Evolutionary conservation across 2,888 invertebrate species (phyloP).

Genomic region (Neelides folsomi): DNA sequence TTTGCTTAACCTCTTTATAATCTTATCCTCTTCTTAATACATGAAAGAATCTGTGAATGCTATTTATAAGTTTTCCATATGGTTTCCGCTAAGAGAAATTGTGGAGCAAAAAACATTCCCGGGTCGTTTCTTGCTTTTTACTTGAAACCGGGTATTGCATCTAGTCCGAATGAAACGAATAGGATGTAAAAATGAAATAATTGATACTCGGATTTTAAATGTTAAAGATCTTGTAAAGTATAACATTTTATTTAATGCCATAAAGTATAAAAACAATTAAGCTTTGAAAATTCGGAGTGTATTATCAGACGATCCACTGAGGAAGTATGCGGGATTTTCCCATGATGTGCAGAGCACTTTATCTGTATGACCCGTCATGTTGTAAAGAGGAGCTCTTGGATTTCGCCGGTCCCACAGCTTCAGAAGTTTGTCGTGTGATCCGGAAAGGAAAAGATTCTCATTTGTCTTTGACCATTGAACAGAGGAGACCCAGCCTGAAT

Average conservation of each 20-base stretch:
- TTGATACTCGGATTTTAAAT: too few species aligned
- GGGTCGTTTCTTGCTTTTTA: too few species aligned
- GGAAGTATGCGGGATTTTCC: constrained; percentile 69
- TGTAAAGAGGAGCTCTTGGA: constrained; percentile 79
- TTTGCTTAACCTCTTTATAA: too few species aligned
- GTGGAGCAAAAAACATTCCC: too few species aligned
- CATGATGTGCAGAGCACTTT: constrained; percentile 88
- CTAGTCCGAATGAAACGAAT: too few species aligned
- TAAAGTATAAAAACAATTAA: constrained; percentile 34
- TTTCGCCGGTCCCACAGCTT: constrained; percentile 94
- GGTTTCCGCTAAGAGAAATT: too few species aligned
- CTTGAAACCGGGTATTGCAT: too few species aligned
- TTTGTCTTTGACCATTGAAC: constrained; percentile 76
- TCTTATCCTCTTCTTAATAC: constrained; percentile 5
- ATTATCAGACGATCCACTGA: constrained; percentile 89
- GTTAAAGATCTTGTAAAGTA: too few species aligned
- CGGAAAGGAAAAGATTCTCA: constrained; percentile 77
- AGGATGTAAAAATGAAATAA: too few species aligned
- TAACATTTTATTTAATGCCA: too few species aligned
- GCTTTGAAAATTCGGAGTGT: constrained; percentile 75
- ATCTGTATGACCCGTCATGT: constrained; percentile 84
- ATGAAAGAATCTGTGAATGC: too few species aligned
- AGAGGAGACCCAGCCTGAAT: constrained; percentile 80
- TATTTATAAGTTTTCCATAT: too few species aligned
- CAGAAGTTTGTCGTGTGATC: constrained; percentile 75